Conservation (phyloP, 92 coral and sea anemone genomes). For the Heteractis magnifica region DNA sequence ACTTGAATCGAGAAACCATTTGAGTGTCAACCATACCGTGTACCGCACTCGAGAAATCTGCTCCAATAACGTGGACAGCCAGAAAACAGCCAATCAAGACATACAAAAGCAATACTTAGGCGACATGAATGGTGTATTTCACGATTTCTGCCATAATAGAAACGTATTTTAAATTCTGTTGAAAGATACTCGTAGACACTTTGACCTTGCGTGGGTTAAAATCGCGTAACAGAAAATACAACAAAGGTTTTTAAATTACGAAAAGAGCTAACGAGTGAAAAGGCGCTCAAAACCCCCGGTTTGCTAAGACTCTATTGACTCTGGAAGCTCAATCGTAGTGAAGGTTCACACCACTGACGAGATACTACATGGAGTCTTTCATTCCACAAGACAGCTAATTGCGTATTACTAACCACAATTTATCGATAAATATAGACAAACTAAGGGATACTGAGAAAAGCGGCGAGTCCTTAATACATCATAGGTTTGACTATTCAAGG, state of each 20-base stretch:
- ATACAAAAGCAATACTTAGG: neutral
- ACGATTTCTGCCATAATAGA: neutral
- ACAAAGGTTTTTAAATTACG: neutral
- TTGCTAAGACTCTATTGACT: neutral
- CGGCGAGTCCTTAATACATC: neutral
- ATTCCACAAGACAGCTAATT: neutral
- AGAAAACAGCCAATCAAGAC: conserved; percentile 1
- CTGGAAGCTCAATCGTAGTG: neutral
- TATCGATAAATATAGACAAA: neutral
- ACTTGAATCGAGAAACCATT: neutral
- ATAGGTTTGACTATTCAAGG: neutral
- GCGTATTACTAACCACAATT: neutral
- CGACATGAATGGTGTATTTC: neutral
- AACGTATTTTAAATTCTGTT: neutral
- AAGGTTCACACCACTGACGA: neutral
- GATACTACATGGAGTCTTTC: neutral
- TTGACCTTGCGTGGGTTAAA: neutral
- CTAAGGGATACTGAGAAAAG: neutral
- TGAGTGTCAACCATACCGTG: neutral
- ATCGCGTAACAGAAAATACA: neutral
- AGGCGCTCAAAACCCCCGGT: neutral
- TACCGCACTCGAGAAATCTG: neutral
- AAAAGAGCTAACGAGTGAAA: neutral
- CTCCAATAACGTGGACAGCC: neutral
- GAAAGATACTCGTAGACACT: neutral